phyloP scores from a whole-genome alignment of 2,797 vertebrate genomes.

The Syndactyla subalaris region DNA sequence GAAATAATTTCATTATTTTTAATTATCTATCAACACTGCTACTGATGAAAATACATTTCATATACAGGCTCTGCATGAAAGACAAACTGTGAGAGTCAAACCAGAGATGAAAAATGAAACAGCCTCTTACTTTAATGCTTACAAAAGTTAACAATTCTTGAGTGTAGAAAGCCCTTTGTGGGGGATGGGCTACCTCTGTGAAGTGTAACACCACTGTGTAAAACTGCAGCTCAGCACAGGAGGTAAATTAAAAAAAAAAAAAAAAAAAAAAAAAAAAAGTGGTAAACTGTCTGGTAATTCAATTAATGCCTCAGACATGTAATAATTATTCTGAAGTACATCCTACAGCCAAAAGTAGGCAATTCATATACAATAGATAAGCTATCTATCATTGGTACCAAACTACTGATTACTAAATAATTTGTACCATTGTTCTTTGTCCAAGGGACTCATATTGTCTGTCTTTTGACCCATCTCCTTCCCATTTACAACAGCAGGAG shows the following conservation, averaged over 20 bases:
- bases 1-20: background rate
- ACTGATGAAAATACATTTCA: background rate
- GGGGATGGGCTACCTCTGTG: background rate
- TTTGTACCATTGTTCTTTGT: background rate
- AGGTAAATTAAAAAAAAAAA: background rate
- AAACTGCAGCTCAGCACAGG: background rate
- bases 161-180: background rate
- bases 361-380: background rate
- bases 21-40: background rate
- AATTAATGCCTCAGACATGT: background rate
- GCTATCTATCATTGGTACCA: background rate
- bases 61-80: background rate
- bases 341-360: background rate
- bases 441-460: background rate
- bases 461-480: background rate
- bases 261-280: background rate
- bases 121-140: background rate
- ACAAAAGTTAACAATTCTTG: background rate
- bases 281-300: background rate
- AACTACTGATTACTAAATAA: background rate
- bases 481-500: background rate
- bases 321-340: background rate
- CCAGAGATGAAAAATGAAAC: background rate
- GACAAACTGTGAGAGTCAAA: background rate
- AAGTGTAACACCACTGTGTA: background rate